phyloP scores from a whole-genome alignment of 2,888 invertebrate genomes.

The Andrena minutula region DNA sequence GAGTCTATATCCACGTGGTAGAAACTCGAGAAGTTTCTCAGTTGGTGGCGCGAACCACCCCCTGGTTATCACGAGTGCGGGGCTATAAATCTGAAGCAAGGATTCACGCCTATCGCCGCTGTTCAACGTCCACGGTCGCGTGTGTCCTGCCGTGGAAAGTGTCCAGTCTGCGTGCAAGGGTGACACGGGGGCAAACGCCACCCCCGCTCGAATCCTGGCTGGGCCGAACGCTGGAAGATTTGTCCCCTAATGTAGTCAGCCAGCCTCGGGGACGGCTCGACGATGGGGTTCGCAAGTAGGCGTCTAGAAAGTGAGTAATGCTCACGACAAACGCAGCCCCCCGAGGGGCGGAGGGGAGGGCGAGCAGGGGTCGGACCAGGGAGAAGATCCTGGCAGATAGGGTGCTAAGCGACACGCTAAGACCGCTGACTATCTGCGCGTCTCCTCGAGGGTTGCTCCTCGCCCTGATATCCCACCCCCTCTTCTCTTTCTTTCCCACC shows the following conservation, averaged over 20 bases:
- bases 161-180: slow-evolving; percentile 49
- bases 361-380: slow-evolving; percentile 50
- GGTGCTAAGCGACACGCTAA: slow-evolving; percentile 85
- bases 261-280: slow-evolving; percentile 78
- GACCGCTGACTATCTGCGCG: slow-evolving; percentile 76
- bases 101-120: slow-evolving; percentile 61
- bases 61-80: slow-evolving; percentile 23
- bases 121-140: slow-evolving; percentile 28
- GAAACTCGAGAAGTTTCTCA: neutral
- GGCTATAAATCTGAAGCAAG: slow-evolving; percentile 52
- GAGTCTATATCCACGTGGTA: neutral
- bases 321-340: slow-evolving; percentile 85
- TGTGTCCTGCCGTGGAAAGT: slow-evolving; percentile 52
- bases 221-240: slow-evolving; percentile 78
- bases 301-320: slow-evolving; percentile 84
- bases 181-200: neutral
- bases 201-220: slow-evolving; percentile 42
- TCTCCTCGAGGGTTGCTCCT: slow-evolving; percentile 70
- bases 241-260: slow-evolving; percentile 84
- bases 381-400: slow-evolving; percentile 83
- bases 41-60: slow-evolving; percentile 5
- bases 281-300: slow-evolving; percentile 78
- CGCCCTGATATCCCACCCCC: slow-evolving; percentile 56
- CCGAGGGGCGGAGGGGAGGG: slow-evolving; percentile 67
- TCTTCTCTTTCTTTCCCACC: slow-evolving; percentile 43